phyloP scores from a whole-genome alignment of 2,113 vertebrate species.

The Prionailurus bengalensis region DNA sequence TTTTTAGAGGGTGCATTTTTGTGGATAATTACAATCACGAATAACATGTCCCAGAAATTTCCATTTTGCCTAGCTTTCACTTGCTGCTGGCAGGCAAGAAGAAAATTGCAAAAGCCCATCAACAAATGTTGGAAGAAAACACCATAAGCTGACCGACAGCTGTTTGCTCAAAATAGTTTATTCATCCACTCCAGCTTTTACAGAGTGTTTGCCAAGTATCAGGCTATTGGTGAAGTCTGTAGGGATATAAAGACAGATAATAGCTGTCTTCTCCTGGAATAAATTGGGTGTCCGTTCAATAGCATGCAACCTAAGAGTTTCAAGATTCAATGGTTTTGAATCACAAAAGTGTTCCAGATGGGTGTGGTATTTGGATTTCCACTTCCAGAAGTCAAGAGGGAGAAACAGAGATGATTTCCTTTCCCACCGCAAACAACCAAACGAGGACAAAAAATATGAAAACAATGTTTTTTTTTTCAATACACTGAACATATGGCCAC shows the following conservation, averaged over 20 bases:
- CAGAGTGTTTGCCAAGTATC: background rate
- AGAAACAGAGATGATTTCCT: slow-evolving; percentile 1
- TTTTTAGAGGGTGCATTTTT: slow-evolving; percentile 24
- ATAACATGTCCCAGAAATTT: slow-evolving; percentile 34
- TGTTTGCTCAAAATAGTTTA: slow-evolving; percentile 78
- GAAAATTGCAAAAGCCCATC: slow-evolving; percentile 55
- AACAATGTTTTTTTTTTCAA: background rate
- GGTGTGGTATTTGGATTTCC: background rate
- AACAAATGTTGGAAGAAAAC: slow-evolving; percentile 60
- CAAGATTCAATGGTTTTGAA: background rate
- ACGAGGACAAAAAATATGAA: background rate
- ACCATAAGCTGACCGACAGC: slow-evolving; percentile 63
- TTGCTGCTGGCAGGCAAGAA: slow-evolving; percentile 58
- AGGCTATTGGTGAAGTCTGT: slow-evolving; percentile 12
- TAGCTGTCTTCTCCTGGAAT: slow-evolving; percentile 15
- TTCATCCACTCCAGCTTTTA: background rate
- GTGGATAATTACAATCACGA: slow-evolving; percentile 31
- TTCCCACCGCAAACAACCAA: slow-evolving; percentile 12
- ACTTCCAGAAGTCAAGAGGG: background rate
- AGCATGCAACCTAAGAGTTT: background rate
- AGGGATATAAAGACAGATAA: background rate
- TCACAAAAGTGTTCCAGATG: background rate
- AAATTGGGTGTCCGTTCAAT: background rate
- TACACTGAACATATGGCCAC: background rate
- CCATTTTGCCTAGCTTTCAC: slow-evolving; percentile 49